These are phyloP conservation scores for Euura lappo DNA, from an alignment of 1,140 invertebrate genomes.

Conservation along the genomic window DNA sequence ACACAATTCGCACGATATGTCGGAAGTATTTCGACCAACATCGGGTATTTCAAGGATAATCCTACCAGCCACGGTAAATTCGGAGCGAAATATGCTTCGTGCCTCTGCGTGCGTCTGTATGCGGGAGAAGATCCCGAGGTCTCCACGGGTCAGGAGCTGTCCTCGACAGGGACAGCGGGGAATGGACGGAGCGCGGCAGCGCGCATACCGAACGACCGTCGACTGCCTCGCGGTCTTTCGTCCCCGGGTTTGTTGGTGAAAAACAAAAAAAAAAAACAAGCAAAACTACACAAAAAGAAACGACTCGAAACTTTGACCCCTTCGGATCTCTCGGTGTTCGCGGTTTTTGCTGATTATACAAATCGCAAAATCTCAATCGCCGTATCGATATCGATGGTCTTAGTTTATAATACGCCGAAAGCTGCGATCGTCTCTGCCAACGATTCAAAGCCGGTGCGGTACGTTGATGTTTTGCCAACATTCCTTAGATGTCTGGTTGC, in stretches of 20 bases:
- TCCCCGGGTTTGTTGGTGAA: conserved; percentile 26
- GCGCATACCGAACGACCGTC: conserved; percentile 8
- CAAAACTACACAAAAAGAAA: neutral
- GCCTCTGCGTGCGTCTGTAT: neutral
- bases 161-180: conserved; percentile 10
- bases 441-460: neutral
- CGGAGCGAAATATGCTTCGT: neutral
- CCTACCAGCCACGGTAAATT: neutral
- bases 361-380: neutral
- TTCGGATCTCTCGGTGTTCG: neutral
- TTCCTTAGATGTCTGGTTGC: conserved; percentile 35
- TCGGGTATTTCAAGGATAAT: too few species aligned
- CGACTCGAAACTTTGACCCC: neutral
- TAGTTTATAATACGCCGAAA: too few species aligned
- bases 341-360: neutral
- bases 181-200: neutral
- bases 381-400: neutral
- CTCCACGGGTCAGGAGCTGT: conserved; percentile 37
- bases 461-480: conserved; percentile 30
- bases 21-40: too few species aligned
- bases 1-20: too few species aligned
- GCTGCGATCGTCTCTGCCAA: too few species aligned
- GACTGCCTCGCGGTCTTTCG: conserved; percentile 24
- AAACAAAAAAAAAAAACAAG: neutral
- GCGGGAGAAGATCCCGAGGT: neutral